Percentiles rank a stretch among this genome's conserved stretches.
phyloP scores from a whole-genome alignment of 1,140 invertebrate species.

The Pissodes strobi region DNA sequence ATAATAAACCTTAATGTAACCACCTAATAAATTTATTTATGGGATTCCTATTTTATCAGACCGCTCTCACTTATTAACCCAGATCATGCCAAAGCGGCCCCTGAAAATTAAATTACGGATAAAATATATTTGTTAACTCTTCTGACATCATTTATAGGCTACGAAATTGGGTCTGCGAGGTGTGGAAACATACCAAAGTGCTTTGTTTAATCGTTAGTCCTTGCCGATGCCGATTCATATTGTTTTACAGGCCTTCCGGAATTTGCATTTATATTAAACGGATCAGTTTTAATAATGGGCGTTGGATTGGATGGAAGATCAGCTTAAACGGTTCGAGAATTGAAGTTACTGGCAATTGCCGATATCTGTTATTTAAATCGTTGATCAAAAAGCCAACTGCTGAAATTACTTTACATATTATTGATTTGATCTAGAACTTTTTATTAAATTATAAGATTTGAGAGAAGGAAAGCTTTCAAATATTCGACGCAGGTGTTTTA shows the following conservation, averaged over 20 bases:
- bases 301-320: slow-evolving; percentile 31
- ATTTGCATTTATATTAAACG: slow-evolving; percentile 37
- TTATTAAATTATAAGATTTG: no score
- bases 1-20: slow-evolving; percentile 31
- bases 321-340: slow-evolving; percentile 30
- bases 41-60: slow-evolving; percentile 10
- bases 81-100: slow-evolving; percentile 2
- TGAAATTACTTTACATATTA: slow-evolving; percentile 15
- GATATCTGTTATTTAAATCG: slow-evolving; percentile 26
- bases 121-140: slow-evolving; percentile 28
- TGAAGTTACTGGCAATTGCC: slow-evolving; percentile 9
- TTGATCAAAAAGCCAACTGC: slow-evolving; percentile 6
- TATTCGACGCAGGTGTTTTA: no score
- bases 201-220: slow-evolving; percentile 31
- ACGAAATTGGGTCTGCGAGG: background rate
- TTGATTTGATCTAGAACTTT: no score
- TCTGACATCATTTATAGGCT: slow-evolving; percentile 10
- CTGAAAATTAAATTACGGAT: slow-evolving; percentile 22
- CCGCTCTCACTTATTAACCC: slow-evolving; percentile 12
- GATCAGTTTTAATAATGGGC: slow-evolving; percentile 32
- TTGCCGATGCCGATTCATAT: slow-evolving; percentile 18
- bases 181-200: slow-evolving; percentile 30
- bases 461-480: no score
- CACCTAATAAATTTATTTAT: slow-evolving; percentile 33
- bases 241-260: slow-evolving; percentile 24